Percentiles rank a stretch among this genome's conserved stretches.
phyloP scores from a whole-genome alignment of 2,113 vertebrate species.

The Pseudorasbora parva region DNA sequence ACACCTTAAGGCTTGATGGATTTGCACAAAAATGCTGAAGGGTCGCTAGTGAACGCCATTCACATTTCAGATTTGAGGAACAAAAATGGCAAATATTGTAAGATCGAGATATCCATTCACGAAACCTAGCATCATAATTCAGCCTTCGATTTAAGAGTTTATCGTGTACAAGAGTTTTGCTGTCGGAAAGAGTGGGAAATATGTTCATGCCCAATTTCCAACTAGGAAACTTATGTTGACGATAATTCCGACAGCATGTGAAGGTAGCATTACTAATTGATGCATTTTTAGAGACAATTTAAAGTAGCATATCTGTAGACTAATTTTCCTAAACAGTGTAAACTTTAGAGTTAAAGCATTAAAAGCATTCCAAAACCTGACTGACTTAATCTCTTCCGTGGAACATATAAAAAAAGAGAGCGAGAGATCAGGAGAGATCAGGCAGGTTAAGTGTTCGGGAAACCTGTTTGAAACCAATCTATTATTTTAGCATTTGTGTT shows the following conservation, averaged over 20 bases:
- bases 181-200: neutral
- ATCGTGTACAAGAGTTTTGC: neutral
- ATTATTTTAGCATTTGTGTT: neutral
- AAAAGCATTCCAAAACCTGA: no score
- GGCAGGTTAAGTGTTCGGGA: neutral
- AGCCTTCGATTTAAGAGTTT: neutral
- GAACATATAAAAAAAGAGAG: no score
- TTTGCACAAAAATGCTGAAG: conserved; percentile 8
- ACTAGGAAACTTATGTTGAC: neutral
- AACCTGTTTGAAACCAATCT: neutral
- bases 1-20: neutral
- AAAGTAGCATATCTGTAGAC: no score
- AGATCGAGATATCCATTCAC: neutral
- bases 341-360: no score
- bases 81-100: neutral
- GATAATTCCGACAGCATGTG: neutral
- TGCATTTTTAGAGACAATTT: no score
- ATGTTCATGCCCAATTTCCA: neutral
- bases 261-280: neutral
- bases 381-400: no score
- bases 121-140: neutral
- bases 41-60: neutral
- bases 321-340: no score
- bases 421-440: no score
- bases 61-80: neutral